Base-by-base conservation (phyloP, 35 echinoderm and acorn worm genomes). In the Acanthaster planci region DNA sequence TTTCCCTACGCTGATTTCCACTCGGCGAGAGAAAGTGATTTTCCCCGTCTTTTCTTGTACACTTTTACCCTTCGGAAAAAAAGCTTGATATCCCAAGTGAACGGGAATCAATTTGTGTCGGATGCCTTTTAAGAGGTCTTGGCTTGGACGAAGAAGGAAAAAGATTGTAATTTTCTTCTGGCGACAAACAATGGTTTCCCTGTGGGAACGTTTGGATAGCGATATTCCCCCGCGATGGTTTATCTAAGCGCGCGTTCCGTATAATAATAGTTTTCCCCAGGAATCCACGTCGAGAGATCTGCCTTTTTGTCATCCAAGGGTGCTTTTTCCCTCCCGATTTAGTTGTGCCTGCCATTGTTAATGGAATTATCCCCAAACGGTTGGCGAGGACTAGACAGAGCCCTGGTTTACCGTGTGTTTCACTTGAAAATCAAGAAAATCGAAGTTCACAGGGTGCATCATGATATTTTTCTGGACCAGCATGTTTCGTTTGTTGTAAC, bases 141-240 rank as follows among this genome's bases (percentile, higher is more conserved):
- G 18, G 10, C 14, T 31, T 23, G 4, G 14, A 72, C 26, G 64
- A 47, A 72, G 64, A 72, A 72, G 64, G n/a, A 29, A 72, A 72
- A 35, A 23, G 60, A 34, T 10, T 27, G 22, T 14, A 31, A 72
- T 72, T 72, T 72, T 72, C 64, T 72, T 31, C 21, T 19, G 64
- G 30, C n/a, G 64, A 26, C 34, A 72, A 72, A 72, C 64, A 72
- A 72, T 72, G 64, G 64, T 72, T 72, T 72, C 34, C 64, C 64
- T 14, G 64, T 72, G 64, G 23, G 64, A 72, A 10, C 64, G 34
- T 72, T 72, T 72, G n/a, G 64, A 72, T 72, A 26, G 64, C 30
- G 30, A 72, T 72, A 72, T 72, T 72, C 64, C 64, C 64, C 64
- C 34, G 64, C 30, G 64, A 72, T 72, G 64, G 64, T 72, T 72